Base-by-base conservation (phyloP, 2,888 invertebrate species). In the Catocala sponsa region DNA sequence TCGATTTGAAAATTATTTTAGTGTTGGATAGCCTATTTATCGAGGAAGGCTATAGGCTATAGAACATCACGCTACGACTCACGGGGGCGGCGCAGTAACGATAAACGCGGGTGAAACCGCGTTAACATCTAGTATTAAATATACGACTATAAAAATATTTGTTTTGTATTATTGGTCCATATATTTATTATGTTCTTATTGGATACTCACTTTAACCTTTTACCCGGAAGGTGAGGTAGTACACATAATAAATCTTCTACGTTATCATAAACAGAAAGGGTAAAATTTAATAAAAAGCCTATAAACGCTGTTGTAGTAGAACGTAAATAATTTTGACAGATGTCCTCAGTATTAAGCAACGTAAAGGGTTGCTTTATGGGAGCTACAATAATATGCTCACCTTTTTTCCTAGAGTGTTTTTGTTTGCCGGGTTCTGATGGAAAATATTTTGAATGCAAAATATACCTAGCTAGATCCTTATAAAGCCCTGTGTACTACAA, bases 261-360 rank as follows among this genome's bases (percentile, higher is more conserved):
- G 33, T 6, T 55, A 55, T 53, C 58, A 42, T 66, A 66, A 64
- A 56, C 25, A 54, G 32, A 49, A 64, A 64, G 63, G 73, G 59
- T 63, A 6, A 46, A 72, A 72, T 72, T 72, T 72, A 70, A 72
- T 72, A 72, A 69, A 69, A 70, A 60, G 11, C 63, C 13, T 63
- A 62, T 64, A 47, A 72, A 64, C 47, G 7, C 49, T 44, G 52
- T 53, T 43, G 55, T 55, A 51, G 43, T 33, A 32, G 41, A 56
- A 70, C 72, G 66, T 72, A 69, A 70, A 72, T 66, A 55, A 64
- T 62, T 72, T 72, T 66, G 70, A 70, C 73, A 72, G 61, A 72
- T 72, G 72, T 59, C 59, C 35, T 55, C 15, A 59, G 25, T 51
- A 49, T 64, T 57, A 72, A 66, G 47, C 42, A 57, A 55, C 59